Conservation (phyloP, 2,113 vertebrate species). For the Piliocolobus tephrosceles region DNA sequence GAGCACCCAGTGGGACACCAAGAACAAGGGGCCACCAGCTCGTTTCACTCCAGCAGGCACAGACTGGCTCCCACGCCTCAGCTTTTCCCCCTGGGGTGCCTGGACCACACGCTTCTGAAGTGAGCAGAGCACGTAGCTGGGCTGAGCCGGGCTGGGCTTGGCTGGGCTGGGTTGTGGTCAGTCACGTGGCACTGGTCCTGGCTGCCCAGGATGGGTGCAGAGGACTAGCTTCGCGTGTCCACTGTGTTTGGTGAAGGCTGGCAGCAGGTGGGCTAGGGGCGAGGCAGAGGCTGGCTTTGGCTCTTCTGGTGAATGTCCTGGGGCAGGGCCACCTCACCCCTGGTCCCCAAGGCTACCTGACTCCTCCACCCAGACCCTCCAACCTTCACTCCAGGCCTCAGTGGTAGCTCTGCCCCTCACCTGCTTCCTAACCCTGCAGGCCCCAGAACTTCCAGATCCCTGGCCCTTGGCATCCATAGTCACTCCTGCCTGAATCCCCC, state of each 20-base stretch:
- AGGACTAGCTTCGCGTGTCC: not conserved
- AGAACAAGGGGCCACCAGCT: not conserved
- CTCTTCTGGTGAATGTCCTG: not conserved
- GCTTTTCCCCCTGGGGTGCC: fast-evolving
- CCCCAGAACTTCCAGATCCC: not conserved
- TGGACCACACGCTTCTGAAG: not conserved
- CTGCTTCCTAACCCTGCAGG: not conserved
- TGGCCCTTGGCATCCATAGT: not conserved
- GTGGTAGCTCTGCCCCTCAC: not conserved
- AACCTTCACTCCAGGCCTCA: not conserved
- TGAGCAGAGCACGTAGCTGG: not conserved
- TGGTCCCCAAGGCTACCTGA: too few species aligned
- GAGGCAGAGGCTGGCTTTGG: not conserved
- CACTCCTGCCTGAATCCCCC: not conserved
- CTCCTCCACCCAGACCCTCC: fast-evolving
- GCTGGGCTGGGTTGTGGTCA: not conserved
- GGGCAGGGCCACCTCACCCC: not conserved
- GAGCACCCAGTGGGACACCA: fast-evolving
- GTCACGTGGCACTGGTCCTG: fast-evolving
- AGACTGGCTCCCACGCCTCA: not conserved
- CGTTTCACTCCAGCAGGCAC: not conserved
- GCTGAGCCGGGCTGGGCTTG: fast-evolving
- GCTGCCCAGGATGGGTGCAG: not conserved
- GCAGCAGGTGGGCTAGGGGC: not conserved
- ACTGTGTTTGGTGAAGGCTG: not conserved